These are phyloP conservation scores for Trididemnum miniatum DNA, from an alignment of 23 tunicate species.

Conservation along the genomic window DNA sequence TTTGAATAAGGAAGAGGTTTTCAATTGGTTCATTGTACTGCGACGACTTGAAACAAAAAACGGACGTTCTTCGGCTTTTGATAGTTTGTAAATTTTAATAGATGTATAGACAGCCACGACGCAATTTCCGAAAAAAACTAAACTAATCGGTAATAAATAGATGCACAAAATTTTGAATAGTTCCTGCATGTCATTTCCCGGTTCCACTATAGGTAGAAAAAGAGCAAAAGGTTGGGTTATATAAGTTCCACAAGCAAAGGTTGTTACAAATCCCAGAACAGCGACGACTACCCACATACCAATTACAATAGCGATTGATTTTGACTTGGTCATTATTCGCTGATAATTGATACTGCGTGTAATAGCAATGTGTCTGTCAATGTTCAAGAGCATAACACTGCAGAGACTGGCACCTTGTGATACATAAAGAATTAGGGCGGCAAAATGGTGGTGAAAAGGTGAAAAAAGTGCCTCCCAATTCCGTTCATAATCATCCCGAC, in stretches of 20 bases:
- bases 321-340: slow-evolving; percentile 30
- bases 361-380: slow-evolving; percentile 51
- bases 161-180: background rate
- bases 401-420: slow-evolving; percentile 54
- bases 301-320: slow-evolving; percentile 4
- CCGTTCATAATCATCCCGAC: background rate
- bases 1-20: too few species aligned
- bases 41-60: too few species aligned
- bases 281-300: slow-evolving; percentile 27
- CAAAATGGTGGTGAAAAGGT: slow-evolving; percentile 16
- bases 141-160: slow-evolving; percentile 15
- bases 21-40: too few species aligned
- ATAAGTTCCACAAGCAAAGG: slow-evolving; percentile 14
- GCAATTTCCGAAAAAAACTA: slow-evolving; percentile 26
- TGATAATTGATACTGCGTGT: slow-evolving; percentile 16
- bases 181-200: background rate
- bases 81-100: background rate
- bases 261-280: background rate
- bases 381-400: slow-evolving; percentile 42
- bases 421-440: slow-evolving; percentile 20
- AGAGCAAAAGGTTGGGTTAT: slow-evolving; percentile 24
- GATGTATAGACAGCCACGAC: slow-evolving; percentile 25
- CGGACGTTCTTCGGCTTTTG: background rate
- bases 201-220: slow-evolving; percentile 39
- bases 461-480: slow-evolving; percentile 34